Evolutionary conservation across 2,888 invertebrate genomes (phyloP).

Genomic region (Cotesia congregata): DNA sequence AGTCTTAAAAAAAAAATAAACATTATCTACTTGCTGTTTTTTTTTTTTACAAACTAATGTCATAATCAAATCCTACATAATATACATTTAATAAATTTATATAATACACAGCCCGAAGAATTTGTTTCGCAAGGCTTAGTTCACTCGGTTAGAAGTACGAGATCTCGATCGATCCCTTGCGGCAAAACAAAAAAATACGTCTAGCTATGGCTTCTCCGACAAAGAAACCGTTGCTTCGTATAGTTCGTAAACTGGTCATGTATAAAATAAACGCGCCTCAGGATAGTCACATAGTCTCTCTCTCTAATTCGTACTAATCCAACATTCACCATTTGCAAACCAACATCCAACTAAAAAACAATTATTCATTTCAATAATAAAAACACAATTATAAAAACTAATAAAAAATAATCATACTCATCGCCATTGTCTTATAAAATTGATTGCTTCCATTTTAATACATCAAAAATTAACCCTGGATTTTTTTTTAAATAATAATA

Average conservation of each 20-base stretch:
- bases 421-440: neutral
- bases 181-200: slow-evolving; percentile 19
- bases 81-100: neutral
- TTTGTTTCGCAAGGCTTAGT: slow-evolving; percentile 30
- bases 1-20: too few relatives aligned
- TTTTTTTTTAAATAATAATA: neutral
- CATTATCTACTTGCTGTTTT: neutral
- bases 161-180: slow-evolving; percentile 37
- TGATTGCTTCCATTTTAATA: neutral
- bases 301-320: slow-evolving; percentile 10
- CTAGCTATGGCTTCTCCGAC: slow-evolving; percentile 45
- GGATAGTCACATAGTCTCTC: slow-evolving; percentile 4
- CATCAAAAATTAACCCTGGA: neutral
- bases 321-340: neutral
- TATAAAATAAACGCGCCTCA: slow-evolving; percentile 39
- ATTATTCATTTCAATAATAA: neutral
- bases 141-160: slow-evolving; percentile 20
- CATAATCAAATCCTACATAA: neutral
- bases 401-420: neutral
- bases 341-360: neutral
- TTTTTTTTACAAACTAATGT: neutral
- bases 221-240: slow-evolving; percentile 51
- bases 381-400: neutral
- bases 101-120: neutral
- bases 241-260: slow-evolving; percentile 44